Base-by-base conservation (phyloP, 2,888 invertebrate species). In the Ctena decussata region DNA sequence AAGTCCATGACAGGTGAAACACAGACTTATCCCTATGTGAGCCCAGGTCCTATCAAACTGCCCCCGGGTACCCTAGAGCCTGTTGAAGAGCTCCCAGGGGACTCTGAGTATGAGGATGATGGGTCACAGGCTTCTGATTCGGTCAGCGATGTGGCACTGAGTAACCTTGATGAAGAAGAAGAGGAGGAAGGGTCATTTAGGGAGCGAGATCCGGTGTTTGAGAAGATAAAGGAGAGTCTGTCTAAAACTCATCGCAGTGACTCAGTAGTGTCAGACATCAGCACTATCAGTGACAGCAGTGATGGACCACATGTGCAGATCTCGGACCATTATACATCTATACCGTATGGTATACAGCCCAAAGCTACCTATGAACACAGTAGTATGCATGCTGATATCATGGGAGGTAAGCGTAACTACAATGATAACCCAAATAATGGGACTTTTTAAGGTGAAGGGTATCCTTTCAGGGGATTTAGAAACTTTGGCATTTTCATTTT, bases 361-460 rank as follows among this genome's bases (percentile, higher is more conserved):
- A 91, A 86, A 78, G 93, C 91, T 6, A 90, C 91, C 0, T 95
- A 95, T 85, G 93, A 94, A 77, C 95, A 95, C 87, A 92, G 91
- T 30, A 93, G 93, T 73, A 91, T 90, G 57, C 90, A 92, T 78
- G 88, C 94, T 41, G 94, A 95, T 71, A 94, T 95, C n/a, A 94
- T 95, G 93, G 94, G 94, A 88, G 93, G 95, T 95, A 84, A 85
- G 92, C n/a, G n/a, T n/a, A n/a, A n/a, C n/a, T n/a, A n/a, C n/a
- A n/a, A n/a, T n/a, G n/a, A n/a, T n/a, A n/a, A n/a, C n/a, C n/a
- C n/a, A n/a, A n/a, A n/a, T n/a, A n/a, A n/a, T n/a, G n/a, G n/a
- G n/a, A n/a, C n/a, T n/a, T n/a, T n/a, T n/a, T n/a, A n/a, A n/a
- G n/a, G n/a, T n/a, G n/a, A n/a, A n/a, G n/a, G n/a, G n/a, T n/a